phyloP scores from a whole-genome alignment of 1,140 invertebrate genomes.

The Orchestia grillus region DNA sequence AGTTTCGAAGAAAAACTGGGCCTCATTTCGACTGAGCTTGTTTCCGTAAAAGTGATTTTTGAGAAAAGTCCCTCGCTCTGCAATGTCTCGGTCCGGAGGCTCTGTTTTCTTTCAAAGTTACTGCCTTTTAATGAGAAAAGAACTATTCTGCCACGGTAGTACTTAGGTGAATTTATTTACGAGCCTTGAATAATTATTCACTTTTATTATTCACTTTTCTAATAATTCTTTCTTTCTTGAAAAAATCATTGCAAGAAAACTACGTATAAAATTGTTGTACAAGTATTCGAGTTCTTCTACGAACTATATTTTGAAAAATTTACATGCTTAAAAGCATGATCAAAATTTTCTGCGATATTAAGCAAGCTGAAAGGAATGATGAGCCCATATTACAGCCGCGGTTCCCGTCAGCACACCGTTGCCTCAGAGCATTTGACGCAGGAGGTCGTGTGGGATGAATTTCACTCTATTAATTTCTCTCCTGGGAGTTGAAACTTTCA shows the following conservation, averaged over 20 bases:
- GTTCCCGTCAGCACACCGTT: too few relatives aligned
- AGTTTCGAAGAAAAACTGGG: conserved; percentile 40
- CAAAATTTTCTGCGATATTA: neutral
- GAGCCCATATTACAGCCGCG: too few relatives aligned
- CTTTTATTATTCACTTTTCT: neutral
- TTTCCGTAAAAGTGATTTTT: conserved; percentile 16
- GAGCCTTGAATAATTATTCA: neutral
- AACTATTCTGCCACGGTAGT: neutral
- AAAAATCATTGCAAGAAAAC: neutral
- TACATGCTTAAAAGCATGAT: neutral
- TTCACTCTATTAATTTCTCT: too few relatives aligned
- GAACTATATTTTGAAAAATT: neutral
- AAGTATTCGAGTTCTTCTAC: neutral
- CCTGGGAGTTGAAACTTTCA: too few relatives aligned
- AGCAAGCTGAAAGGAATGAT: neutral
- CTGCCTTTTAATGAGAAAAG: conserved; percentile 31
- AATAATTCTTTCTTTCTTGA: neutral
- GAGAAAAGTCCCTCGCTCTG: neutral
- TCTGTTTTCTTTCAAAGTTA: neutral
- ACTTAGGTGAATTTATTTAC: neutral
- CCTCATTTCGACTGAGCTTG: neutral
- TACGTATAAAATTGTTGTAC: neutral
- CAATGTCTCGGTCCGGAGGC: conserved; percentile 2
- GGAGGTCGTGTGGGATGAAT: too few relatives aligned
- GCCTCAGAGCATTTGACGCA: too few relatives aligned